These are phyloP conservation scores for Phymatocera aterrima DNA, from an alignment of 2,888 invertebrate species.

Conservation along the genomic window DNA sequence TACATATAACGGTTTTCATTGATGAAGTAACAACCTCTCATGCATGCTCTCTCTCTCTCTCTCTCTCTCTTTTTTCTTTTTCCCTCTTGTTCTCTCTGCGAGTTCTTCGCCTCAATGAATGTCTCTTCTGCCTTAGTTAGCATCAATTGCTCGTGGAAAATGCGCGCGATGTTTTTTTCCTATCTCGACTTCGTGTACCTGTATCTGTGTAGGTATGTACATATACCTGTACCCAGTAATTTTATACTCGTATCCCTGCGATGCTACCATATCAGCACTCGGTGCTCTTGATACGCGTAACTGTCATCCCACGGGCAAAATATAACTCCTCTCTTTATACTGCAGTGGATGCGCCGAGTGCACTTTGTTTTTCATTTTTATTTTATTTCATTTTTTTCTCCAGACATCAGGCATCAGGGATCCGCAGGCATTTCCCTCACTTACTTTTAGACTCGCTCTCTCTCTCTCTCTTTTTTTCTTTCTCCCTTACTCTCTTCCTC, in stretches of 20 bases:
- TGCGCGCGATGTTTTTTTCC: neutral
- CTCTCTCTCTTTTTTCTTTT: too few relatives aligned
- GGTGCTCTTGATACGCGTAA: conserved; percentile 36
- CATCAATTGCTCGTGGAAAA: conserved; percentile 12
- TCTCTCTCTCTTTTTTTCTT: neutral
- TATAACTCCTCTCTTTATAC: conserved; percentile 36
- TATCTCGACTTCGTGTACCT: neutral
- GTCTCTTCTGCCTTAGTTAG: neutral
- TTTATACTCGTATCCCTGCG: neutral
- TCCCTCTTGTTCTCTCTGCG: too few relatives aligned
- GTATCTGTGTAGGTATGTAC: too few relatives aligned
- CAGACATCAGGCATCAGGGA: neutral
- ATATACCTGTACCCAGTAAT: neutral
- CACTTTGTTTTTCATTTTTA: conserved; percentile 3
- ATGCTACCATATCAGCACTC: conserved; percentile 25
- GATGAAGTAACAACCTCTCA: conserved; percentile 53
- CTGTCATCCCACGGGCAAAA: conserved; percentile 37
- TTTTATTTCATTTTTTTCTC: neutral
- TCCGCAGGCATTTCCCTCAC: too few relatives aligned
- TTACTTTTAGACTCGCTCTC: neutral
- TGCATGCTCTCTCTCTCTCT: too few relatives aligned
- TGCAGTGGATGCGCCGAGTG: too few relatives aligned
- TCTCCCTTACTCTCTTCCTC: neutral
- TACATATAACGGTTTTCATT: conserved; percentile 69
- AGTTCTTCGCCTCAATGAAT: conserved; percentile 5